Base-by-base conservation (phyloP, 2,113 vertebrate genomes). In the Austrofundulus limnaeus region DNA sequence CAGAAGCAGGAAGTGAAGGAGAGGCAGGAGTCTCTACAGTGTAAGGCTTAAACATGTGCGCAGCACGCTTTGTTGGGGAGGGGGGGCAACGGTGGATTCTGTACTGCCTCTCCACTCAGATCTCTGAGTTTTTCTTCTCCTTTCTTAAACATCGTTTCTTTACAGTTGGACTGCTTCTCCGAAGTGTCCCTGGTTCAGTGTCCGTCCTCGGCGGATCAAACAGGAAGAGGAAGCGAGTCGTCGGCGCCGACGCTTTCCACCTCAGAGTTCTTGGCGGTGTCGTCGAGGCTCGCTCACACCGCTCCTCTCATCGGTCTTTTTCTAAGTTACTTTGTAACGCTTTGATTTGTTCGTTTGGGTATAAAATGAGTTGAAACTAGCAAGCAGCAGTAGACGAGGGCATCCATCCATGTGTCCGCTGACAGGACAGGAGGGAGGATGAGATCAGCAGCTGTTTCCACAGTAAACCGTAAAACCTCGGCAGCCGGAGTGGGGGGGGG, bases 41-140 rank as follows among this genome's bases (percentile, higher is more conserved):
- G 94, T 98, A 98, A 98, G 96, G 97, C 96, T 94, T 94, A 94
- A 93, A 95, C 93, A 94, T 95, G 75, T 94, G 94, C 95, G 94
- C 94, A 94, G 94, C 94, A 78, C 91, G 57, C 90, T 81, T 93
- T 94, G 91, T 94, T 95, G 94, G 93, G 93, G 91, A 11, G 19
- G 2, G 11, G 78, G 70, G 53, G 92, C n/a, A n/a, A n/a, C n/a
- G n/a, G n/a, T n/a, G n/a, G n/a, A n/a, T n/a, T 61, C 73, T 52
- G 76, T 70, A 89, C 86, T 76, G 68, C 74, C 75, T 77, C 81
- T 85, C 82, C 75, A 83, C 57, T 64, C 77, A 51, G 31, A 34
- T 9, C 71, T 78, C 58, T 69, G 13, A 56, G 91, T 82, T 60
- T 69, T 61, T 80, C 75, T n/a, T 53, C 4, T 12, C 42, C 23